Evolutionary conservation across 2,113 vertebrate species (phyloP), one percentile per base, ranked within the genome.

Genomic region (Stercorarius parasiticus): DNA sequence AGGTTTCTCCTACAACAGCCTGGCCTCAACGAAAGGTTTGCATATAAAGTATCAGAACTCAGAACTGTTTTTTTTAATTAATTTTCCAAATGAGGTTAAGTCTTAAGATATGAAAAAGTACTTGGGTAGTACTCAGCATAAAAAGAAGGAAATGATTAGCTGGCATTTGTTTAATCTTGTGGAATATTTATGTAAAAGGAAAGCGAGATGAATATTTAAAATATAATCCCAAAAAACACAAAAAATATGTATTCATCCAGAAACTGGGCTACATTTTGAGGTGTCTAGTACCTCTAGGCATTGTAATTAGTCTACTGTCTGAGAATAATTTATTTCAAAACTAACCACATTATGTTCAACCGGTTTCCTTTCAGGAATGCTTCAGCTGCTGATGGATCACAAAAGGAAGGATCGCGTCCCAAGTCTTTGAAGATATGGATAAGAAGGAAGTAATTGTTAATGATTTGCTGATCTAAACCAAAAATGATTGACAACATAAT

Each of bases 171-270:
- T 92, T 90, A 78, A 66, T 94, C 73, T 72, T 94, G 56, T 82
- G 49, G 81, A 91, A 56, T 76, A 74, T 47, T 95, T 91, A 73
- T 86, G 86, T 95, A 83, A 96, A 90, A 92, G 64, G 52, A 88
- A 77, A 66, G 7, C 1, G 2, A 84, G 47, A 79, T 42, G 22
- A 83, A n/a, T 88, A 79, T 72, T 93, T 55, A 84, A 95, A 90
- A 49, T 58, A 32, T 20, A 8, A 66, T 71, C 53, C 58, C 47
- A 87, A 86, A 95, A 74, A 26, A 6, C 29, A 64, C 29, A 65
- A n/a, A 90, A 86, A 62, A 38, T 9, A 67, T 3, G 18, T 53
- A 74, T 91, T 80, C 23, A 86, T 73, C 23, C 85, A 84, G 80
- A 77, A 94, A 79, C 29, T 40, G 45, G 78, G 64, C 71, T 78